These are phyloP conservation scores for Lasius platythorax DNA, from an alignment of 2,888 invertebrate species.

Conservation along the genomic window DNA sequence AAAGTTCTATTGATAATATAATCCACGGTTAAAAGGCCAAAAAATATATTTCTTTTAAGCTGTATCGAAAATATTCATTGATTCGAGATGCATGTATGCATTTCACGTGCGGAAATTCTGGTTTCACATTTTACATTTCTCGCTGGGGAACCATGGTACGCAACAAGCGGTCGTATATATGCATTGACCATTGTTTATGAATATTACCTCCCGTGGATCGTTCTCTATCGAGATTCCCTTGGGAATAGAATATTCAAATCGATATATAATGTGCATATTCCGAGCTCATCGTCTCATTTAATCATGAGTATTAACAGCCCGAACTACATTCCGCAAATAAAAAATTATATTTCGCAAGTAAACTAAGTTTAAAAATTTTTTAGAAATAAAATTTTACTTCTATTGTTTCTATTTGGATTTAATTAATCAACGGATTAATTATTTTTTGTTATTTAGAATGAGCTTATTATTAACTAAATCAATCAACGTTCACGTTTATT, in stretches of 20 bases:
- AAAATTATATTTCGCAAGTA: not conserved
- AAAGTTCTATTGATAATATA: not conserved
- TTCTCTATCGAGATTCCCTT: conserved; percentile 17
- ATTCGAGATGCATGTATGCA: conserved; percentile 1
- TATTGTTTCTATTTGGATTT: not conserved
- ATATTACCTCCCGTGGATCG: conserved; percentile 29
- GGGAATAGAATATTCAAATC: conserved; percentile 22
- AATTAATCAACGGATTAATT: not conserved
- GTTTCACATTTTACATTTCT: conserved; percentile 5
- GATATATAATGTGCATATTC: not conserved
- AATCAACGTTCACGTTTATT: not conserved
- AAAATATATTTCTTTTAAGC: not conserved
- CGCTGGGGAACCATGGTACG: not conserved
- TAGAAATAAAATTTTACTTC: not conserved
- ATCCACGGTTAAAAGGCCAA: not conserved
- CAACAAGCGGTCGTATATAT: conserved; percentile 5
- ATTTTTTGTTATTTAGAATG: not conserved
- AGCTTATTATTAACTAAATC: not conserved
- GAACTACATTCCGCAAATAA: not conserved
- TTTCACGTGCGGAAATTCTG: conserved; percentile 17
- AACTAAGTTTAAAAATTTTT: not conserved
- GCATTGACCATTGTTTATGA: conserved; percentile 47
- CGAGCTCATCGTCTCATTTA: not conserved
- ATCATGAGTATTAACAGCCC: not conserved
- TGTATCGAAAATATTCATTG: not conserved